Evolutionary conservation across 1,140 invertebrate species (phyloP).

Genomic region (Lucilia sericata): DNA sequence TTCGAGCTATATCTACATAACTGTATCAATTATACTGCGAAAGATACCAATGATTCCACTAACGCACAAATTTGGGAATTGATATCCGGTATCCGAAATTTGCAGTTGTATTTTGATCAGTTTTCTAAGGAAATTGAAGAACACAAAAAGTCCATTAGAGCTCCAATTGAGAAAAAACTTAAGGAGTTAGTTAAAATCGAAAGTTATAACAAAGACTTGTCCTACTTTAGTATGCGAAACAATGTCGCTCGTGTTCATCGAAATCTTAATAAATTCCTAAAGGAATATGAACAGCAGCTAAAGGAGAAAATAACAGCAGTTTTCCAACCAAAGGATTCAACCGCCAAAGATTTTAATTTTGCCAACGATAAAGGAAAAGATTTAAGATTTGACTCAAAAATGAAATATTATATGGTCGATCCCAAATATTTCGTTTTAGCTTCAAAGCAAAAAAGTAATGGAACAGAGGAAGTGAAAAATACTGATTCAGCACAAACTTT

Average conservation of each 20-base stretch:
- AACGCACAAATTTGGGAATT: conserved; percentile 68
- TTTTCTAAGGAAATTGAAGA: conserved; percentile 76
- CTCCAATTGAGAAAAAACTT: conserved; percentile 91
- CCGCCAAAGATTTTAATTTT: conserved; percentile 60
- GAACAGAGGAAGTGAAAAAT: neutral
- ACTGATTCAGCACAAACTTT: conserved; percentile 47
- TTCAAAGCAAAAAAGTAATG: conserved; percentile 50
- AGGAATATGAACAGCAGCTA: conserved; percentile 77
- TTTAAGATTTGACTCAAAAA: conserved; percentile 51
- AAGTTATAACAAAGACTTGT: conserved; percentile 93
- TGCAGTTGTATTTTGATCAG: conserved; percentile 87
- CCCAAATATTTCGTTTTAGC: conserved; percentile 56
- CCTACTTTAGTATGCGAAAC: conserved; percentile 93
- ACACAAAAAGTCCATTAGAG: conserved; percentile 75
- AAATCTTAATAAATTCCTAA: conserved; percentile 87
- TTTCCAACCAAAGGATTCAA: conserved; percentile 63
- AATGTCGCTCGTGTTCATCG: conserved; percentile 89
- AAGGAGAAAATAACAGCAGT: conserved; percentile 66
- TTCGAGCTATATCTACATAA: conserved; percentile 61
- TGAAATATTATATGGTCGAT: conserved; percentile 55
- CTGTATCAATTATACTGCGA: neutral
- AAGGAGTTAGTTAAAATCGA: conserved; percentile 95
- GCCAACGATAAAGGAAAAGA: conserved; percentile 57
- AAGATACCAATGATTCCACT: neutral
- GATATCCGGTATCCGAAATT: conserved; percentile 83